Percentiles rank a stretch among this genome's conserved stretches.
phyloP scores from a whole-genome alignment of 2,888 invertebrate genomes.

The Xylophagus ater region DNA sequence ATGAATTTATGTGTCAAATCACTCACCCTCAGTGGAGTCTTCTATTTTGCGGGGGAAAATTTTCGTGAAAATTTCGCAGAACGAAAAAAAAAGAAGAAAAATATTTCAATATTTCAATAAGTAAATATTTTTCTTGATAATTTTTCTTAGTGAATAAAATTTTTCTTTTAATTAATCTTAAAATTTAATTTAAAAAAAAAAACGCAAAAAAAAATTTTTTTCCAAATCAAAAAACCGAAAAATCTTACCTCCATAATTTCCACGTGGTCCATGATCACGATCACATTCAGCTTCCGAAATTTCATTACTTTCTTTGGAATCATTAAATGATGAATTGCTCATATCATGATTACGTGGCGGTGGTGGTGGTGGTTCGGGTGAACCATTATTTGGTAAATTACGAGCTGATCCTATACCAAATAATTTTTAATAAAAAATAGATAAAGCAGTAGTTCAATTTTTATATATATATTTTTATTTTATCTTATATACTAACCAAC shows the following conservation, averaged over 20 bases:
- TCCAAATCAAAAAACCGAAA: too few species aligned
- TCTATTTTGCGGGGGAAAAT: conserved; percentile 23
- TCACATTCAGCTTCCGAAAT: conserved; percentile 90
- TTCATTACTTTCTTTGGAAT: conserved; percentile 89
- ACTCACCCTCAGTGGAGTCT: conserved; percentile 34
- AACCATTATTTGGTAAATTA: conserved; percentile 41
- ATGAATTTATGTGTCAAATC: neutral
- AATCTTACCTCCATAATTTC: conserved; percentile 75
- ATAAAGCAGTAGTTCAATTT: neutral
- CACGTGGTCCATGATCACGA: conserved; percentile 67
- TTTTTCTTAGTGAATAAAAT: neutral
- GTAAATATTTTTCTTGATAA: neutral
- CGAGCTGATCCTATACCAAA: conserved; percentile 34
- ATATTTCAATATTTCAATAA: neutral
- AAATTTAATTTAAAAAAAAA: too few species aligned
- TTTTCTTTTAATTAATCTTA: too few species aligned
- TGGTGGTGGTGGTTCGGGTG: conserved; percentile 59
- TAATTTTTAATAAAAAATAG: neutral
- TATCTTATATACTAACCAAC: conserved; percentile 33
- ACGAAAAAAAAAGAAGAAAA: neutral
- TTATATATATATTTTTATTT: neutral
- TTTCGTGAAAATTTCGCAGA: neutral
- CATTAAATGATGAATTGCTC: conserved; percentile 75
- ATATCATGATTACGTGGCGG: conserved; percentile 74
- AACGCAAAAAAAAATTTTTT: too few species aligned